phyloP scores from a whole-genome alignment of 2,797 vertebrate species.

The Onychomys torridus region DNA sequence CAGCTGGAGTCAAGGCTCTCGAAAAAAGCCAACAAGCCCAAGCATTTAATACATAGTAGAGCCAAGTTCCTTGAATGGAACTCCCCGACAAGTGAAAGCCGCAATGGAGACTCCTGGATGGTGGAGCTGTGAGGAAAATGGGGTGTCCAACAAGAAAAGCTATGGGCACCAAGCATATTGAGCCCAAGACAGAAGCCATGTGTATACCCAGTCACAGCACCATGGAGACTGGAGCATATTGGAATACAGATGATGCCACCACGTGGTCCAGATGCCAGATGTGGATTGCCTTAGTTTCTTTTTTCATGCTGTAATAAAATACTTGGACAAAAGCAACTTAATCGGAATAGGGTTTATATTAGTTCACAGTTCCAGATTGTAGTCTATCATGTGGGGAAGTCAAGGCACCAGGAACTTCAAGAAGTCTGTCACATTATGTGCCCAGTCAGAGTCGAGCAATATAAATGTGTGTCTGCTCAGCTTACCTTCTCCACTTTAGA shows the following conservation, averaged over 20 bases:
- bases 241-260: neutral
- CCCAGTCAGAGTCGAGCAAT: neutral
- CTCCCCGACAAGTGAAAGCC: fast-evolving
- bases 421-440: neutral
- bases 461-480: neutral
- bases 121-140: neutral
- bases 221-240: too few species aligned
- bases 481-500: neutral
- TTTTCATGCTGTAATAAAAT: neutral
- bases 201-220: neutral
- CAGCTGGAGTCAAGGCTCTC: neutral
- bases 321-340: neutral
- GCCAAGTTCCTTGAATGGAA: neutral
- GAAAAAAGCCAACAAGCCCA: neutral
- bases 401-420: neutral
- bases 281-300: neutral
- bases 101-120: neutral
- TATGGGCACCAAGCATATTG: neutral
- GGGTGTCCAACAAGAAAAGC: neutral
- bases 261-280: neutral
- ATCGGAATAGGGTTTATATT: neutral
- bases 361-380: neutral
- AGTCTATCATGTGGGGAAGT: neutral
- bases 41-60: neutral
- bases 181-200: neutral